Base-by-base conservation (phyloP, 2,888 invertebrate genomes). In the Leptinotarsa tumamoca region DNA sequence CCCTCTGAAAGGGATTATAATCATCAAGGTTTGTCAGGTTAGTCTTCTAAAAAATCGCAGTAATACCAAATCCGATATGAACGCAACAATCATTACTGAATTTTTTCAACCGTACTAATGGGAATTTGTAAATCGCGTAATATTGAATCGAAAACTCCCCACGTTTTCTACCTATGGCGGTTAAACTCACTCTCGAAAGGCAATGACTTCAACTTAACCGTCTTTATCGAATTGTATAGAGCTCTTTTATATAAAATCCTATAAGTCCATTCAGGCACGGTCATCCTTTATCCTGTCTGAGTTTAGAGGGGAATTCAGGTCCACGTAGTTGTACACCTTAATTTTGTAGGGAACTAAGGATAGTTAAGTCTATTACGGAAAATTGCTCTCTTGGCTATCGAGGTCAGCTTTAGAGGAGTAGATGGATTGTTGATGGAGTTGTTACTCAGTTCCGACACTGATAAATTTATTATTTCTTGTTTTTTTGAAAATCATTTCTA, bases 201-300 rank as follows among this genome's bases (percentile, higher is more conserved):
- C 85, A 85, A 85, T 84, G 84, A 85, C 83, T 83, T 83, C 85
- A 84, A 84, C 84, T 86, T 86, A 86, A 86, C 86, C 87, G 86
- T 86, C 85, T 87, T 87, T 86, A 87, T 87, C 87, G 86, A 87
- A 86, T 87, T 86, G 86, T 85, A 86, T 86, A 87, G 85, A 84
- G 85, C 84, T 84, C 86, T 87, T 87, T 87, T 87, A 86, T 87
- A 87, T 85, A 85, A 87, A 87, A 87, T 87, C 87, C 85, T 86
- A 87, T 87, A 87, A 86, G 85, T 84, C 83, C 85, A 84, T 80
- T 82, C 82, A 82, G 80, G 84, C 84, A 84, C 83, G 84, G 83
- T 82, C 85, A 84, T 84, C 85, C 84, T 84, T 86, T 86, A 86
- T 87, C 83, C 84, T 82, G 82, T 81, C 81, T 61, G 76, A 74